phyloP scores from a whole-genome alignment of 2,888 invertebrate genomes.

The Eupsilia transversa region DNA sequence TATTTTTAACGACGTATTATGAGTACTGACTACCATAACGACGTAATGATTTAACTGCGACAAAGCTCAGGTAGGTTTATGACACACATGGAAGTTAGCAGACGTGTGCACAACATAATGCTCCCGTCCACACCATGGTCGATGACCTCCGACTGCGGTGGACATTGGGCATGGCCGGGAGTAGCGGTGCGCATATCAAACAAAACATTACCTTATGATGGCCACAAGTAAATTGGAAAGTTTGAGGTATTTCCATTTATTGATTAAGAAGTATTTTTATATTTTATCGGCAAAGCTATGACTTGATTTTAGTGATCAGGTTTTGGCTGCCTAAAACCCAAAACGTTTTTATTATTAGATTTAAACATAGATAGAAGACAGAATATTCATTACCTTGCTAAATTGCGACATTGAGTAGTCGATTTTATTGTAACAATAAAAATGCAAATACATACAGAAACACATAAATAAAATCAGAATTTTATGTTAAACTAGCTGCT shows the following conservation, averaged over 20 bases:
- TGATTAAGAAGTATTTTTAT: constrained; percentile 5
- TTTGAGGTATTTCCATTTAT: constrained; percentile 16
- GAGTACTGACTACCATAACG: constrained; percentile 31
- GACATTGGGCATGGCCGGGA: constrained; percentile 78
- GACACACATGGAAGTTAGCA: constrained; percentile 63
- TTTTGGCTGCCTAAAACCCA: constrained; percentile 6
- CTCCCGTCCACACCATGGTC: constrained; percentile 77
- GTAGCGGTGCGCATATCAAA: constrained; percentile 81
- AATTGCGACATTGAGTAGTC: not conserved
- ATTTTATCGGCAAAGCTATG: not conserved
- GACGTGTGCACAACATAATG: constrained; percentile 62
- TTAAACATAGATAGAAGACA: too few species aligned
- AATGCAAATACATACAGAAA: not conserved
- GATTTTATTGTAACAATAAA: not conserved
- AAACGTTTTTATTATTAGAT: not conserved
- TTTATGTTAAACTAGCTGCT: constrained; percentile 5
- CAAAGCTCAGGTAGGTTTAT: constrained; percentile 57
- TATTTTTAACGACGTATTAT: constrained; percentile 15
- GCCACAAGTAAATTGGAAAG: constrained; percentile 58
- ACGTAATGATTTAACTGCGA: constrained; percentile 65
- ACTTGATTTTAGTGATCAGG: not conserved
- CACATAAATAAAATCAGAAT: constrained; percentile 9
- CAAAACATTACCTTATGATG: constrained; percentile 65
- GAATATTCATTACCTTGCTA: not conserved
- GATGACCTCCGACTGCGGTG: constrained; percentile 79